Evolutionary conservation across 1,140 invertebrate species (phyloP).

Genomic region (Trissolcus basalis): DNA sequence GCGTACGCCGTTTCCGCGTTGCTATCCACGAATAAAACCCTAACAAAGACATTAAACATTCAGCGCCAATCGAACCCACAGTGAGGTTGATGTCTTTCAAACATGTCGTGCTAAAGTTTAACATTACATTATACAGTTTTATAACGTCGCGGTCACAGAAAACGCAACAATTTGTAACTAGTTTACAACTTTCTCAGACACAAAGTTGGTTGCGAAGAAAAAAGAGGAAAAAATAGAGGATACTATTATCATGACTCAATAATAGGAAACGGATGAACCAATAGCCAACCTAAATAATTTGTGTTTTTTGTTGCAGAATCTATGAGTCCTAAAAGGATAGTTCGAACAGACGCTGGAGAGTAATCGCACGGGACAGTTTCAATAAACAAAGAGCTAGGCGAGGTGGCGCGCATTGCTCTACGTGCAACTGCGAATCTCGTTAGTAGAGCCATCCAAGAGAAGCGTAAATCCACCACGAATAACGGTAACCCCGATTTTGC

Average conservation of each 20-base stretch:
- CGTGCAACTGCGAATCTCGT: conserved; percentile 51
- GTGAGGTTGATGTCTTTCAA: background rate
- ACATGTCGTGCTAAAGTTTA: background rate
- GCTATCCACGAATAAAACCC: conserved; percentile 3
- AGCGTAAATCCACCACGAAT: conserved; percentile 52
- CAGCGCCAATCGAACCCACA: background rate
- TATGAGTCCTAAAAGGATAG: conserved; percentile 17
- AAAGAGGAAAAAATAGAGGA: conserved; percentile 1
- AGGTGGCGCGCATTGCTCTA: conserved; percentile 30
- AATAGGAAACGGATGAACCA: conserved; percentile 1
- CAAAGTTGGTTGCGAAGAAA: background rate
- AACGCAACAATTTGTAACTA: conserved; percentile 15
- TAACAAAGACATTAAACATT: background rate
- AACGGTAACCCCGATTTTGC: conserved; percentile 59
- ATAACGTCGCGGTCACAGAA: conserved; percentile 13
- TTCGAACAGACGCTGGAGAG: conserved; percentile 3
- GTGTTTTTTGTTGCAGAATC: conserved; percentile 22
- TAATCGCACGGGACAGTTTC: conserved; percentile 39
- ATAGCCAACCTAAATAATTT: conserved; percentile 15
- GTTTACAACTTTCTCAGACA: background rate
- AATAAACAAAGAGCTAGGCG: conserved; percentile 43
- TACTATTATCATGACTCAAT: conserved; percentile 10
- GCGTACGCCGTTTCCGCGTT: conserved; percentile 51
- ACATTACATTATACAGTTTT: conserved; percentile 6
- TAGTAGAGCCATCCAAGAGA: conserved; percentile 59